Percentiles rank a stretch among this genome's conserved stretches.
Evolutionary conservation across 30 jellyfish, hydroid and myxozoan species (phyloP).

Genomic region (Nemopilema nomurai): DNA sequence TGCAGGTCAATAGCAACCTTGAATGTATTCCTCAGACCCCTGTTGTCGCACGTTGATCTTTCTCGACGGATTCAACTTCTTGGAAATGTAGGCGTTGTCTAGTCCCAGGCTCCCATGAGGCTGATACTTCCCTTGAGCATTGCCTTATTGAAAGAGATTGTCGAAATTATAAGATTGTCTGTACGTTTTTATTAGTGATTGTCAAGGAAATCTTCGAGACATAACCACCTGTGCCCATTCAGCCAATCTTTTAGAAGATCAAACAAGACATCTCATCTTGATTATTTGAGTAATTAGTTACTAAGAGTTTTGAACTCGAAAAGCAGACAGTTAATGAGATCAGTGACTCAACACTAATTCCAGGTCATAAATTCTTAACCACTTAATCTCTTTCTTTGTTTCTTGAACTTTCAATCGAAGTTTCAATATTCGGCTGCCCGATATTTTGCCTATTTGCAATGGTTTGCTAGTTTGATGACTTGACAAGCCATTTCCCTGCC

Average conservation of each 20-base stretch:
- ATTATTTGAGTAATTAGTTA: no score
- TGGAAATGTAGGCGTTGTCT: conserved; percentile 56
- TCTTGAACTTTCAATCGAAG: no score
- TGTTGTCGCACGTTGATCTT: conserved; percentile 7
- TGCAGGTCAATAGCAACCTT: conserved; percentile 12
- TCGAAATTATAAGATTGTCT: background rate
- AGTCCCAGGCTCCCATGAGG: conserved; percentile 67
- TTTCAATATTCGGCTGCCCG: no score
- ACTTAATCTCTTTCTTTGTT: background rate
- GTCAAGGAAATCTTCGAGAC: background rate
- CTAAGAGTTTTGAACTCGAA: background rate
- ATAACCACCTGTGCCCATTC: background rate
- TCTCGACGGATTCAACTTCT: conserved; percentile 7
- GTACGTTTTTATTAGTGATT: no score
- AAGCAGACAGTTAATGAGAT: background rate
- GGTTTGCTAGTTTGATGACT: no score
- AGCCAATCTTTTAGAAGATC: no score
- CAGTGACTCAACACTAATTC: background rate
- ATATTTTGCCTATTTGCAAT: no score
- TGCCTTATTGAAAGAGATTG: conserved; percentile 36
- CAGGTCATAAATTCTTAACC: background rate
- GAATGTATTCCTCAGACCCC: conserved; percentile 19
- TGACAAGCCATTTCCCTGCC: no score
- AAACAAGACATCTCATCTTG: no score
- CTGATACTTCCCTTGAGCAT: conserved; percentile 82